Percentiles rank a stretch among this genome's conserved stretches.
Evolutionary conservation across 2,797 vertebrate species (phyloP).

Genomic region (Saxicola maurus): DNA sequence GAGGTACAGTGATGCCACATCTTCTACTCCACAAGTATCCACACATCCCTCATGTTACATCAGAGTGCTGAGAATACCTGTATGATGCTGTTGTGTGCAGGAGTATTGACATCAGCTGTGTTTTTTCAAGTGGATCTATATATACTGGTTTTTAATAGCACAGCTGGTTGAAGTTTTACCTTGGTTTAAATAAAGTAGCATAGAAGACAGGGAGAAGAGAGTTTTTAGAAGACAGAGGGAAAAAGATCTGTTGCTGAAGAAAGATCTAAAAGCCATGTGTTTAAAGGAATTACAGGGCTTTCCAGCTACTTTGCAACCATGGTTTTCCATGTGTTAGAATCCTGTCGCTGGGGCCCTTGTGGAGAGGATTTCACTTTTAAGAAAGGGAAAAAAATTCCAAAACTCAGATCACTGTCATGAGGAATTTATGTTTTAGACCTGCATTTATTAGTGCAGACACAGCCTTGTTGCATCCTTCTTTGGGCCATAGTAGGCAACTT

Average conservation of each 20-base stretch:
- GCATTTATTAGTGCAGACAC: neutral
- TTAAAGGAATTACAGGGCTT: neutral
- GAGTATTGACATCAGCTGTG: neutral
- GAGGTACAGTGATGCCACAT: conserved; percentile 80
- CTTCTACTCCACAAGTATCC: conserved; percentile 5
- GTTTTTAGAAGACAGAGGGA: neutral
- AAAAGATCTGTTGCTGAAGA: neutral
- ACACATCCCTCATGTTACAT: neutral
- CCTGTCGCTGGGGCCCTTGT: neutral
- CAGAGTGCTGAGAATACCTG: neutral
- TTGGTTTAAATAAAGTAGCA: neutral
- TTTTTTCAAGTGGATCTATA: neutral
- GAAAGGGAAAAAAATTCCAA: neutral
- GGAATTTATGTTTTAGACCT: neutral
- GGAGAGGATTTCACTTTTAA: neutral
- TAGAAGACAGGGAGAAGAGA: neutral
- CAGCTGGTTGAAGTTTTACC: neutral
- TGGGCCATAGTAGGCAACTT: neutral
- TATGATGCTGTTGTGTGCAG: neutral
- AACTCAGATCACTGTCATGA: neutral
- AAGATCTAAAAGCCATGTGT: neutral
- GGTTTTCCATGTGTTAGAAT: neutral
- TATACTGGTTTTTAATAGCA: neutral
- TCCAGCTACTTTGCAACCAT: neutral
- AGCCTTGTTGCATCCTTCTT: neutral